phyloP scores from a whole-genome alignment of 2,797 vertebrate species.

The Momotus momota region DNA sequence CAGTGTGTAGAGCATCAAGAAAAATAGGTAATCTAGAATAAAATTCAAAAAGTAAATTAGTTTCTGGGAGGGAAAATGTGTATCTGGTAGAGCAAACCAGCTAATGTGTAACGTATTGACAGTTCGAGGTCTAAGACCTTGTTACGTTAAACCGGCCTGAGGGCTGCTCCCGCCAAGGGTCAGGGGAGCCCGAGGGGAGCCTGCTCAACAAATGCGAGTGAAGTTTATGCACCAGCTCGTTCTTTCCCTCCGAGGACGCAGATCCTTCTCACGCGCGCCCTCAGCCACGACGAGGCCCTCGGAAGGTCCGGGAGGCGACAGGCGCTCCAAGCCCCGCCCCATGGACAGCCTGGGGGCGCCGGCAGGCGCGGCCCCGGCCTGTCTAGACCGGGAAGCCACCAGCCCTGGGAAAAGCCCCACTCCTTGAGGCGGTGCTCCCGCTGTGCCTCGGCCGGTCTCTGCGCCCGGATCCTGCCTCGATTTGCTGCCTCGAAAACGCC shows the following conservation, averaged over 20 bases:
- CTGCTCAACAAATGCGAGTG: too few relatives aligned
- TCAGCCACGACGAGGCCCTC: too few relatives aligned
- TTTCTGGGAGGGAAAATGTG: not conserved
- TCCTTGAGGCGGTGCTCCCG: not conserved
- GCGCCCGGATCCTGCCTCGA: accelerated
- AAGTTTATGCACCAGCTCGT: too few relatives aligned
- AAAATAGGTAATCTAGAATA: not conserved
- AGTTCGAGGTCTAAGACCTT: too few relatives aligned
- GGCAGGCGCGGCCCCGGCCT: too few relatives aligned
- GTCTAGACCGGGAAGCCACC: not conserved
- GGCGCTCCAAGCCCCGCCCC: not conserved
- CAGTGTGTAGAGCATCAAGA: accelerated
- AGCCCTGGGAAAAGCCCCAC: too few relatives aligned
- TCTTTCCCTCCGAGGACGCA: not conserved
- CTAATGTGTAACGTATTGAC: too few relatives aligned
- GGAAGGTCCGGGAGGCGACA: not conserved
- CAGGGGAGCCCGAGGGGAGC: not conserved
- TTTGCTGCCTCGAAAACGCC: accelerated
- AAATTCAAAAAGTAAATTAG: not conserved
- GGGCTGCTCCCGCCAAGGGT: accelerated
- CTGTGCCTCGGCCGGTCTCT: not conserved
- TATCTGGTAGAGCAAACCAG: not conserved
- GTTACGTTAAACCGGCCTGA: accelerated
- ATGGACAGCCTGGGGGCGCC: not conserved
- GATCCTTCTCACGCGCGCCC: too few relatives aligned